Evolutionary conservation across 2,797 vertebrate species (phyloP), one percentile per base, ranked within the genome.

Genomic region (Microchirus variegatus): DNA sequence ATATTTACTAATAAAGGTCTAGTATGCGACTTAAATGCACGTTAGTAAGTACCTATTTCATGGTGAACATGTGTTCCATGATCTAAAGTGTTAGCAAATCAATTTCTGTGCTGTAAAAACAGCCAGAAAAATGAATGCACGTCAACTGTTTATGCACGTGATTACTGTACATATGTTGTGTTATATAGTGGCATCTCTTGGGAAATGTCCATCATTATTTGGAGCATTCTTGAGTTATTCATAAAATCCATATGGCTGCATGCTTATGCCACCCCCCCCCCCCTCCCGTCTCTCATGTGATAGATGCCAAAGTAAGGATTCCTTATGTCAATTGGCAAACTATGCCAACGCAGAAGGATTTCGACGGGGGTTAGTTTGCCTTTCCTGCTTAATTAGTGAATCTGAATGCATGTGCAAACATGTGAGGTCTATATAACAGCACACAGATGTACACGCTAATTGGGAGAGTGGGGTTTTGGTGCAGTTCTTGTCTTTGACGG

Each of bases 381-480:
- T 67, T 37, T 70, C 45, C 52, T 52, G 73, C 78, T 80, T 82
- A 84, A 82, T 82, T 81, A 77, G 63, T 38, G 36, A 70, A 65
- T 77, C 47, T 60, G 64, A 84, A 80, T 55, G 57, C 10, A 22
- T 12, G 66, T 67, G 50, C 51, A 69, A 81, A 78, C 58, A 67
- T 67, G 53, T 57, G 75, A 73, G 55, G 73, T 62, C 53, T 54
- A 62, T 68, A 83, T 81, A 83, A 57, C 51, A 56, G 41, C 60
- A 56, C 14, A 14, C 64, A 72, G 53, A 82, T 45, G 9, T 61
- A 66, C 22, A 63, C 36, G 18, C 74, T 80, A 83, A 87, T 82
- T 87, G 63, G 67, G 53, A 73, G 57, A 63, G 60, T 10, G 31
- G 48, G 4, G 7, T 45, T 75, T 69, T 64, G 10, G 35, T 67